These are phyloP conservation scores for Oxyteleia sp. DNA, from an alignment of 2,888 invertebrate species.

Conservation along the genomic window DNA sequence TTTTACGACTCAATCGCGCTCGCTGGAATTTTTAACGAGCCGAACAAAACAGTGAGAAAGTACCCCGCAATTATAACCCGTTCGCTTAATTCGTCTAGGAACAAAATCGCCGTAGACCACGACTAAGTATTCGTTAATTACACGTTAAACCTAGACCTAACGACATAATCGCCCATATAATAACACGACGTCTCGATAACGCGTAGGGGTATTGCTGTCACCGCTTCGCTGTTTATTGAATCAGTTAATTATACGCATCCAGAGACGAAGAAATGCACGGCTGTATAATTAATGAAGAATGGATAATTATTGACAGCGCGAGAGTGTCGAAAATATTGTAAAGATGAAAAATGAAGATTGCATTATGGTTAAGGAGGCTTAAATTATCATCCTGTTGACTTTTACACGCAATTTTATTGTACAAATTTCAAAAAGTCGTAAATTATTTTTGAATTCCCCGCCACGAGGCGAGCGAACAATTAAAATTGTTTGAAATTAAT, in stretches of 20 bases:
- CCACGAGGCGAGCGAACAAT: too few species aligned
- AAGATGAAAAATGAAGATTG: too few species aligned
- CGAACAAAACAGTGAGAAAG: conserved; percentile 48
- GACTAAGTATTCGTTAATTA: conserved; percentile 77
- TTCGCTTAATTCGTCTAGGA: conserved; percentile 56
- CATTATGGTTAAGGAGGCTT: too few species aligned
- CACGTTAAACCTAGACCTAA: conserved; percentile 78
- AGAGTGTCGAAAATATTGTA: too few species aligned
- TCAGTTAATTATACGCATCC: conserved; percentile 75
- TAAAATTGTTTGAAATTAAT: too few species aligned
- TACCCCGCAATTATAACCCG: conserved; percentile 61
- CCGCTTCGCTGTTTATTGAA: conserved; percentile 81
- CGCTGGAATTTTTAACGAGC: conserved; percentile 26
- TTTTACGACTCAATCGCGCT: conserved; percentile 70
- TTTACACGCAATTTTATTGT: too few species aligned
- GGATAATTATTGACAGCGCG: too few species aligned
- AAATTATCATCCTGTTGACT: too few species aligned
- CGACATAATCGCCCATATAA: conserved; percentile 81
- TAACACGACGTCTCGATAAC: conserved; percentile 75
- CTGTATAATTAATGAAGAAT: conserved; percentile 45
- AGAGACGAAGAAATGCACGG: conserved; percentile 27
- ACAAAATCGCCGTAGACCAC: conserved; percentile 36
- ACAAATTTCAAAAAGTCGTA: too few species aligned
- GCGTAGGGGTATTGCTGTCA: conserved; percentile 78
- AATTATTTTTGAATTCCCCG: too few species aligned